Percentiles rank a stretch among this genome's conserved stretches.
phyloP scores from a whole-genome alignment of 2,113 vertebrate species.

The Brachyistius frenatus region DNA sequence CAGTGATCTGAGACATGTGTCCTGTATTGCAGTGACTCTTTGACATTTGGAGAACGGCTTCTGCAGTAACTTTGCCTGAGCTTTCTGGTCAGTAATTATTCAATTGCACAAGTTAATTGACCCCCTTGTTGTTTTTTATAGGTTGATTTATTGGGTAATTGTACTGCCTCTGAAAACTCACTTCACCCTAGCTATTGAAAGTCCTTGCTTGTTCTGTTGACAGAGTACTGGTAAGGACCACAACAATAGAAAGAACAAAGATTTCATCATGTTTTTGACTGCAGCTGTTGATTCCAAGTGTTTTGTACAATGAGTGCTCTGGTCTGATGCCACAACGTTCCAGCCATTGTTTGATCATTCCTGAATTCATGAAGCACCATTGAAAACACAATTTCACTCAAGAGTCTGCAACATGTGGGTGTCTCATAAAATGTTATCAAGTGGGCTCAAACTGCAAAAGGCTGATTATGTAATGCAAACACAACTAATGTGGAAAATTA shows the following conservation, averaged over 20 bases:
- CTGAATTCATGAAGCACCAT: constrained; percentile 45
- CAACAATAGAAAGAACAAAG: constrained; percentile 44
- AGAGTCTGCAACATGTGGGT: constrained; percentile 13
- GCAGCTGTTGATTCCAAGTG: constrained; percentile 49
- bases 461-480: not conserved
- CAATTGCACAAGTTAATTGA: constrained; percentile 92
- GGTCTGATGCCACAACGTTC: constrained; percentile 16
- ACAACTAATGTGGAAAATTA: not conserved
- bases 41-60: constrained; percentile 94
- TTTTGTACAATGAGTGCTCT: constrained; percentile 42
- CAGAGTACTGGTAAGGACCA: constrained; percentile 41
- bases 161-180: constrained; percentile 89
- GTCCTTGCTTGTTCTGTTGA: constrained; percentile 34
- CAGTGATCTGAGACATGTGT: constrained; percentile 90
- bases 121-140: constrained; percentile 93
- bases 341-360: constrained; percentile 28
- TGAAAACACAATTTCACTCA: constrained; percentile 9
- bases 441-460: not conserved
- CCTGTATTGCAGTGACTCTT: constrained; percentile 97
- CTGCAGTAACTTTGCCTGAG: constrained; percentile 88
- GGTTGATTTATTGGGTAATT: constrained; percentile 91
- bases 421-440: constrained; percentile 6
- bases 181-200: constrained; percentile 87
- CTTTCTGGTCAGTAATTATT: constrained; percentile 95
- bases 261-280: constrained; percentile 51